phyloP scores from a whole-genome alignment of 1,140 invertebrate species.

The Eriocheir sinensis region DNA sequence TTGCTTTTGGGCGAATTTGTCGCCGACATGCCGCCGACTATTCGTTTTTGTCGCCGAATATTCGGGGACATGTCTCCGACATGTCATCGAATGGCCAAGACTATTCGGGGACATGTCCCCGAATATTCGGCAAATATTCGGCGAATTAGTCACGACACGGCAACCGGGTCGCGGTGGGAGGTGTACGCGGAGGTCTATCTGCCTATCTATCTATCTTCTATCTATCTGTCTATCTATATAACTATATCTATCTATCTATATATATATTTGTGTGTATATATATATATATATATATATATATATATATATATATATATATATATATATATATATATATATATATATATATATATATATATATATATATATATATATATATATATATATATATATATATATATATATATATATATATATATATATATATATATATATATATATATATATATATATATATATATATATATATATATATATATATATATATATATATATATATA shows the following conservation, averaged over 20 bases:
- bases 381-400: conserved; percentile 60
- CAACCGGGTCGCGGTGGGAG: no score
- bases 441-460: conserved; percentile 17
- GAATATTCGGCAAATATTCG: no score
- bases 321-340: conserved; percentile 51
- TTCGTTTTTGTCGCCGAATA: no score
- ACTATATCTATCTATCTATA: not conserved
- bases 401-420: conserved; percentile 53
- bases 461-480: not conserved
- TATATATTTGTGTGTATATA: conserved; percentile 20
- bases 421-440: conserved; percentile 36
- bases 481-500: not conserved
- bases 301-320: conserved; percentile 56
- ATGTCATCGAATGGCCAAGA: no score
- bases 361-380: conserved; percentile 56
- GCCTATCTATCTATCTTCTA: no score
- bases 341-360: conserved; percentile 51
- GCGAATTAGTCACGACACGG: no score
- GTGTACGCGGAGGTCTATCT: no score
- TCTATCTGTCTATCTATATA: no score
- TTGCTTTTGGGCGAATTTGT: no score
- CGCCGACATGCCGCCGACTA: no score
- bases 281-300: conserved; percentile 53
- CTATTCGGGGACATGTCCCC: no score
- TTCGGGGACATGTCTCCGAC: no score